Evolutionary conservation across 1,140 invertebrate genomes (phyloP), one percentile per base, ranked within the genome.

Genomic region (Diabrotica undecimpunctata): DNA sequence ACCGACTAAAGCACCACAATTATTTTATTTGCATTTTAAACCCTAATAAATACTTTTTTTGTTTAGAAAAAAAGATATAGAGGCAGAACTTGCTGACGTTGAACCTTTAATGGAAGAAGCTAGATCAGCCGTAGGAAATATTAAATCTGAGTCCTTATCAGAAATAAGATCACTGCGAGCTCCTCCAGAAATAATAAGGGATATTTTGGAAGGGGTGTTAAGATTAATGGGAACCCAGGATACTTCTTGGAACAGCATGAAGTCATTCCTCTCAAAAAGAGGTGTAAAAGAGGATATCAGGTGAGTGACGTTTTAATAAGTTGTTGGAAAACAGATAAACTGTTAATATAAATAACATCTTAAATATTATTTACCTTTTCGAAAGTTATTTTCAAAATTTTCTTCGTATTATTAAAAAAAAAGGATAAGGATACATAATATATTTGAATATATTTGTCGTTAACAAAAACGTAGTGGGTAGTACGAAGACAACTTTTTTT

Each of bases 181-280:
- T 0, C 98, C 98, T 0, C 97, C 98, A 0, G 95, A 98, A 65
- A 87, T 96, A 0, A 97, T 99, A 41, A 82, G 96, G 35, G 97
- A 99, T 75, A 97, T 99, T 68, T 79, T 99, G 2, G 96, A 99
- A 80, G 97, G 95, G 13, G 97, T 99, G 50, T 80, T 99, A 2
- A 83, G 94, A n/a, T 81, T 99, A 7, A 99, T 99, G 96, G 97
- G 97, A 8, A 97, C 96, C 62, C 88, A 92, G 57, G 98, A 99
- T 78, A 99, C 96, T 0, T 98, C 96, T 0, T 99, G 98, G 97
- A 96, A 97, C 74, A 97, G 94, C 70, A 99, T 99, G 97, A 98
- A 99, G 77, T 95, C 90, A 25, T 99, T 99, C 77, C 79, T 99
- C 35, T 93, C 95, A 0, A 97, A 98, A 80, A 84, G 95, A 55